Evolutionary conservation across 2,797 vertebrate genomes (phyloP), one percentile per base, ranked within the genome.

Genomic region (Nyctibius grandis): DNA sequence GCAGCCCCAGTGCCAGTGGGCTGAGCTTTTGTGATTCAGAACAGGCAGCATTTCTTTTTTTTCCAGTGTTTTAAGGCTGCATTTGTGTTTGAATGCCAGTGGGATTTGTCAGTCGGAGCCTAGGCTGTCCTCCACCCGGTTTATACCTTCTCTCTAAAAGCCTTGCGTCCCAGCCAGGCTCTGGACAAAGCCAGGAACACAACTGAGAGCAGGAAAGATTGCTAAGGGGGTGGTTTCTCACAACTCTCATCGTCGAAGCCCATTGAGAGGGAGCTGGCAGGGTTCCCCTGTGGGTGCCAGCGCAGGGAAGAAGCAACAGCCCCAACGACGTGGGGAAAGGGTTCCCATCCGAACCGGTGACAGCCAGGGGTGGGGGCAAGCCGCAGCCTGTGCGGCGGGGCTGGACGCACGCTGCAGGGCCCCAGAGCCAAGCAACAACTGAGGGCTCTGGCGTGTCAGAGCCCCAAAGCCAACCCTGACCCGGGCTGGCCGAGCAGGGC

Each of bases 61-160:
- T 85, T 7, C n/a, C 90, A 57, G 53, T 36, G 80, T 94, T 95
- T 96, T 95, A 79, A 91, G 86, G 74, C 91, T 54, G 80, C 93
- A 96, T 95, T 97, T 95, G 91, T 96, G 84, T 97, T 96, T 96
- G 95, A 96, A 95, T 95, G 92, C 85, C 85, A 65, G 89, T 0
- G 2, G 83, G 91, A 93, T 97, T 93, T 91, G 89, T 60, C 73
- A 36, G 88, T 19, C 1, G 7, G 34, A 83, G 82, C 90, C 74
- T 21, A 67, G 90, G 77, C 91, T 42, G 92, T 83, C 74, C 91
- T 64, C 77, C 85, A 36, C 94, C 85, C 64, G 4, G 87, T 92
- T 85, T 59, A 22, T 74, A 79, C 84, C 94, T 91, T 85, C 85
- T 44, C 70, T 82, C 59, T 40, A 3, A 90, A 88, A 74, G 83